Percentiles rank a stretch among this genome's conserved stretches.
phyloP scores from a whole-genome alignment of 2,797 vertebrate species.

The Pantherophis vulpinus region DNA sequence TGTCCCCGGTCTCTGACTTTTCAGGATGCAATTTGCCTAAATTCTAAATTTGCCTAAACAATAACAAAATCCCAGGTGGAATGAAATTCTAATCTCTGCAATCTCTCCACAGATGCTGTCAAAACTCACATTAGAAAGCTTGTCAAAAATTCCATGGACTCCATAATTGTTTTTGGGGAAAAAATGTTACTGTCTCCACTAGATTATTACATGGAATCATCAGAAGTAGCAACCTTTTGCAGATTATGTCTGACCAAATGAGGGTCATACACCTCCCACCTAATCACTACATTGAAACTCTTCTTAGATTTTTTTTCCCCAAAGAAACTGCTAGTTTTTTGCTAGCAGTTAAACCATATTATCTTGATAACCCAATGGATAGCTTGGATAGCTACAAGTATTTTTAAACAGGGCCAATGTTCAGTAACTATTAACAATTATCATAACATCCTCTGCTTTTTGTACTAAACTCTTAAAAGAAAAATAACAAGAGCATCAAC shows the following conservation, averaged over 20 bases:
- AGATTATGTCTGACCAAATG: neutral
- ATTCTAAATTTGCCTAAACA: neutral
- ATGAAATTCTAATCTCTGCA: neutral
- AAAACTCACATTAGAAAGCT: neutral
- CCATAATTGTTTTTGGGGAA: neutral
- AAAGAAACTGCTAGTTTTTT: too few species aligned
- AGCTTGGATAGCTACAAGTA: neutral
- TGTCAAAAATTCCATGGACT: neutral
- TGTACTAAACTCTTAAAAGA: neutral
- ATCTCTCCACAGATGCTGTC: neutral
- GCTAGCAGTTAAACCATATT: neutral
- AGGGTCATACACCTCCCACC: neutral
- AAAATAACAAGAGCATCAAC: neutral
- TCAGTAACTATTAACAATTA: neutral
- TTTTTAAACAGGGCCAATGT: neutral
- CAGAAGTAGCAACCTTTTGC: neutral
- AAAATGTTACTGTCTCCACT: neutral
- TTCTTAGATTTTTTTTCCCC: neutral
- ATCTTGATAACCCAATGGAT: neutral
- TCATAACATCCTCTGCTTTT: neutral
- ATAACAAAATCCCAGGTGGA: neutral
- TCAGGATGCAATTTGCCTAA: neutral
- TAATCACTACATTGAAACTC: neutral
- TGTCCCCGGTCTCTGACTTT: neutral
- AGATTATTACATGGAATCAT: neutral